phyloP scores from a whole-genome alignment of 2,888 invertebrate genomes.

The Orthosia incerta region DNA sequence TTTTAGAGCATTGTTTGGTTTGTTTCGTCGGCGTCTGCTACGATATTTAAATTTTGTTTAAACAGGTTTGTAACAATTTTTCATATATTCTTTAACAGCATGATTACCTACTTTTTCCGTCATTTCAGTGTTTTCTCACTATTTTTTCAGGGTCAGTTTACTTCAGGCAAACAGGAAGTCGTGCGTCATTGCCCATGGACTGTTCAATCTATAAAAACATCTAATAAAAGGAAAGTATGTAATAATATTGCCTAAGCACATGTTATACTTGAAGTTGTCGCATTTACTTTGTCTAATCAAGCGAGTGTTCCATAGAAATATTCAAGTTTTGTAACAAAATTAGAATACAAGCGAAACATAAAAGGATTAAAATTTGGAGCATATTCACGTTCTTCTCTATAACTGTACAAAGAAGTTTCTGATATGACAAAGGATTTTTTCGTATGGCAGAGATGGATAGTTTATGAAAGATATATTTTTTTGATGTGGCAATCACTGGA shows the following conservation, averaged over 20 bases:
- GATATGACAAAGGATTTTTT: constrained; percentile 83
- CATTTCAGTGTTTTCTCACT: constrained; percentile 10
- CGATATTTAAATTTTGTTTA: constrained; percentile 32
- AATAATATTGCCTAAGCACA: not conserved
- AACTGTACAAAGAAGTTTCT: constrained; percentile 78
- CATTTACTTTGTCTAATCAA: constrained; percentile 49
- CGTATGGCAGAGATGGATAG: constrained; percentile 74
- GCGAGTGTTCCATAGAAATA: constrained; percentile 35
- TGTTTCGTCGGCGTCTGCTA: constrained; percentile 35
- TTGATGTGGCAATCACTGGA: constrained; percentile 81
- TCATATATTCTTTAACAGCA: constrained; percentile 2
- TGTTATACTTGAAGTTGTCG: constrained; percentile 46
- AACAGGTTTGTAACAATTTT: not conserved
- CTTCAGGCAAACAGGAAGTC: not conserved
- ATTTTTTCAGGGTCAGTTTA: not conserved
- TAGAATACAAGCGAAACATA: constrained; percentile 69
- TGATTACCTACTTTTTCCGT: constrained; percentile 7
- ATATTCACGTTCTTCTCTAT: constrained; percentile 69
- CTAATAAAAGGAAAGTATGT: not conserved
- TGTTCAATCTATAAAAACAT: not conserved
- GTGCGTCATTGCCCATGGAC: not conserved
- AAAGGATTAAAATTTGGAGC: constrained; percentile 82
- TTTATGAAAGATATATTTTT: constrained; percentile 82
- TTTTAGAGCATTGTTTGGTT: constrained; percentile 58
- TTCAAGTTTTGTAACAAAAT: constrained; percentile 49